Percentiles rank a stretch among this genome's conserved stretches.
Evolutionary conservation across 92 coral and sea anemone genomes (phyloP).

Genomic region (Umimayanthus kanabou): DNA sequence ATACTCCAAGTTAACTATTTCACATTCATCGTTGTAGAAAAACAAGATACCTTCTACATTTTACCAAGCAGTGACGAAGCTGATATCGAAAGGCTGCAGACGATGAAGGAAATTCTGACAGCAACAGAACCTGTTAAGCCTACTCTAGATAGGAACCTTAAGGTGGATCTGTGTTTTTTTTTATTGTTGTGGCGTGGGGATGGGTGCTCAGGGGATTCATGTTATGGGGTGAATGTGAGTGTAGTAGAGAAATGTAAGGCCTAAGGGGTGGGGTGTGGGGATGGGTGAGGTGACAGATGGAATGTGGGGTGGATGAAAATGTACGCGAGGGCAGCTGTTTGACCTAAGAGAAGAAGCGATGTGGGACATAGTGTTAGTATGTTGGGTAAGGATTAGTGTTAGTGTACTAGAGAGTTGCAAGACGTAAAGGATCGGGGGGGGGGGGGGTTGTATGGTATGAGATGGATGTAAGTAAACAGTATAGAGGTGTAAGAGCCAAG

Average conservation of each 20-base stretch:
- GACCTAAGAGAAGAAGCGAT: background rate
- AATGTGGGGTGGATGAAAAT: background rate
- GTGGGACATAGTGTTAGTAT: background rate
- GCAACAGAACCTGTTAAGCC: constrained; percentile 70
- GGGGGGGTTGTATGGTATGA: background rate
- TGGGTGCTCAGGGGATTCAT: background rate
- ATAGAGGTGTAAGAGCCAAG: background rate
- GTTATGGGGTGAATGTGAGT: background rate
- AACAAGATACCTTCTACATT: constrained; percentile 65
- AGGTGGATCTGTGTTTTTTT: constrained; percentile 47
- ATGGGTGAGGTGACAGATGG: background rate
- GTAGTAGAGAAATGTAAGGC: background rate
- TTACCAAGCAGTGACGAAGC: constrained; percentile 61
- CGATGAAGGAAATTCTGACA: constrained; percentile 66
- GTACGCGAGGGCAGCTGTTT: background rate
- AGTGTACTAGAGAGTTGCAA: background rate
- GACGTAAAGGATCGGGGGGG: background rate
- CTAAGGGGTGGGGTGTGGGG: background rate
- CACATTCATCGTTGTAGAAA: constrained; percentile 43
- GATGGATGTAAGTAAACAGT: background rate
- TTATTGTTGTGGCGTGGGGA: background rate
- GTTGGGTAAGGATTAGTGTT: background rate
- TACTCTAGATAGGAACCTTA: constrained; percentile 78
- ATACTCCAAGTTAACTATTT: background rate
- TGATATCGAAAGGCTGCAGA: constrained; percentile 55